Conservation (phyloP, 1,140 invertebrate species). For the Lethrus apterus region DNA sequence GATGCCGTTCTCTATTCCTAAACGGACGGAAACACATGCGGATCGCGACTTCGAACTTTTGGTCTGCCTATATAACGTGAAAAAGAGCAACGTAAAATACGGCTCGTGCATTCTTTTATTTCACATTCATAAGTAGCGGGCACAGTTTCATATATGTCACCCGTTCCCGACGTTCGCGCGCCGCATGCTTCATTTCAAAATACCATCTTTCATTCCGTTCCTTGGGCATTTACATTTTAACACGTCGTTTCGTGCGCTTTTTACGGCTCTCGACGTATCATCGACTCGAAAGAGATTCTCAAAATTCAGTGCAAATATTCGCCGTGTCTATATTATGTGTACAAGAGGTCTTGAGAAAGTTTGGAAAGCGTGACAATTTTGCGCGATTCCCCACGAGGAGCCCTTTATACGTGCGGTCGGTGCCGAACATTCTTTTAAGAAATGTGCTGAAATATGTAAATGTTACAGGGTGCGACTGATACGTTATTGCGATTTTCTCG, state of each 20-base stretch:
- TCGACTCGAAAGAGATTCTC: constrained; percentile 7
- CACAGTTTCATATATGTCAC: constrained; percentile 36
- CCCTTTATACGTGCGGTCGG: too few species aligned
- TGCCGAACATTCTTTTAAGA: too few species aligned
- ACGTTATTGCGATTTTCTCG: too few species aligned
- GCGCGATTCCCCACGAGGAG: too few species aligned
- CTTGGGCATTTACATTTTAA: constrained; percentile 33
- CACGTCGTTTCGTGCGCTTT: constrained; percentile 17
- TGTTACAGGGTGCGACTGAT: too few species aligned
- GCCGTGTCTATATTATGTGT: too few species aligned
- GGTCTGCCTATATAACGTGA: neutral
- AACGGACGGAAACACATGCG: constrained; percentile 14
- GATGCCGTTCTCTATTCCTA: constrained; percentile 24
- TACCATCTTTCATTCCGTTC: constrained; percentile 37
- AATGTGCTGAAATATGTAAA: too few species aligned
- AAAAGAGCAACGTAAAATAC: neutral
- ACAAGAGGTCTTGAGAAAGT: too few species aligned
- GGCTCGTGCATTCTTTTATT: constrained; percentile 30
- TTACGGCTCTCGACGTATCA: constrained; percentile 13
- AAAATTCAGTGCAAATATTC: constrained; percentile 10
- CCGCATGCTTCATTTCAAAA: constrained; percentile 36
- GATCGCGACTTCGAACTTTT: constrained; percentile 8
- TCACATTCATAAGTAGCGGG: constrained; percentile 36
- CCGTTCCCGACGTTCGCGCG: constrained; percentile 31
- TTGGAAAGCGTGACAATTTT: too few species aligned